Evolutionary conservation across 2,113 vertebrate genomes (phyloP).

Genomic region (Neolamprologus brichardi): DNA sequence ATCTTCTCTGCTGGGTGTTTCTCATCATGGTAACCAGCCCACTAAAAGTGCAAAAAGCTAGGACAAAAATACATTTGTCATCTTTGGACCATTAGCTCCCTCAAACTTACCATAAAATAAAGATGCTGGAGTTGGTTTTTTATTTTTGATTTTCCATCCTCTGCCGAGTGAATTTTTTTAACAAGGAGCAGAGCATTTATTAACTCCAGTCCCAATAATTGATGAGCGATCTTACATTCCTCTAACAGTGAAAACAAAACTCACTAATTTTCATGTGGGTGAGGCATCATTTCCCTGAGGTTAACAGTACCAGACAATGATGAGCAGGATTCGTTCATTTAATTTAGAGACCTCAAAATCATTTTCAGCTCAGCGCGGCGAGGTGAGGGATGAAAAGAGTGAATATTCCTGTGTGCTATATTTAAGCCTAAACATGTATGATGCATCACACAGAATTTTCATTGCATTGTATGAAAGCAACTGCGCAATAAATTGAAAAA

Average conservation of each 20-base stretch:
- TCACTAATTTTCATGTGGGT: background rate
- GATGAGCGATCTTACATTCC: background rate
- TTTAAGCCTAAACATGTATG: background rate
- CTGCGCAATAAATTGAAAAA: conserved; percentile 33
- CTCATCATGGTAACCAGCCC: conserved; percentile 28
- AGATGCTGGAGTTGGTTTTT: background rate
- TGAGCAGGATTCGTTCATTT: conserved; percentile 22
- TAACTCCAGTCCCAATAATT: background rate
- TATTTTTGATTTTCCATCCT: background rate
- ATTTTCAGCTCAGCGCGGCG: background rate
- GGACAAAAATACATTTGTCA: conserved; percentile 23
- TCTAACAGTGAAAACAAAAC: conserved; percentile 19
- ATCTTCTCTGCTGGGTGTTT: conserved; percentile 16
- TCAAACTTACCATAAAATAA: conserved; percentile 6
- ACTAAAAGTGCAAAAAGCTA: background rate
- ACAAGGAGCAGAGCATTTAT: conserved; percentile 3
- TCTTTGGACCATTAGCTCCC: conserved; percentile 20
- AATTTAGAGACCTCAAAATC: conserved; percentile 27
- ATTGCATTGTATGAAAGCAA: conserved; percentile 8
- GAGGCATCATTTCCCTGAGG: conserved; percentile 9
- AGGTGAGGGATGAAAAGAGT: background rate
- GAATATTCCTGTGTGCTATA: background rate
- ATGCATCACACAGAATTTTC: conserved; percentile 1
- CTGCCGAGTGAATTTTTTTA: background rate
- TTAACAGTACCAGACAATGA: conserved; percentile 12